A percentile compares a stretch with the other conserved stretches of the same genome.
Conservation (phyloP, 2,113 vertebrate species). For the Polypterus bichir region DNA sequence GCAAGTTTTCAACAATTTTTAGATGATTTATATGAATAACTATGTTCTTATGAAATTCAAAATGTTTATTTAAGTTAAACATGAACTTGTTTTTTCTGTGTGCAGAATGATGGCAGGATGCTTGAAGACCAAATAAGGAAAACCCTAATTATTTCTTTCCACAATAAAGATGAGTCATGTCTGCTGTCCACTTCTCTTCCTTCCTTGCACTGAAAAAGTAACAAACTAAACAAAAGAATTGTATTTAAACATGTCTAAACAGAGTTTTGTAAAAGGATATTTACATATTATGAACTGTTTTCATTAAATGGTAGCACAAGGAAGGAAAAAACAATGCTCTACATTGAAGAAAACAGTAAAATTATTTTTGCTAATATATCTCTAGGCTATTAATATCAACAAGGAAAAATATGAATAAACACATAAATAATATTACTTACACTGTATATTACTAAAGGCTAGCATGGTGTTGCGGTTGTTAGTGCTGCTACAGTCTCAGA, state of each 20-base stretch:
- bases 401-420: too few relatives aligned
- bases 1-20: too few relatives aligned
- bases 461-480: too few relatives aligned
- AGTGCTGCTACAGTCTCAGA: too few relatives aligned
- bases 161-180: not conserved
- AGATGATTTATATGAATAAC: too few relatives aligned
- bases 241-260: too few relatives aligned
- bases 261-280: not conserved
- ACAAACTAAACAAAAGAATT: too few relatives aligned
- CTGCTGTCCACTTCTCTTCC: not conserved
- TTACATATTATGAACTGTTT: not conserved
- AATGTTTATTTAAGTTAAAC: conserved; percentile 8
- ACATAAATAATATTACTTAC: too few relatives aligned
- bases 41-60: too few relatives aligned
- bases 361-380: not conserved
- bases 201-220: too few relatives aligned
- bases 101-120: conserved; percentile 28
- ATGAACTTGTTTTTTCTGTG: conserved; percentile 18
- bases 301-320: not conserved
- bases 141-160: conserved; percentile 26
- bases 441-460: too few relatives aligned
- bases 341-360: not conserved
- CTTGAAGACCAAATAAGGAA: conserved; percentile 57
- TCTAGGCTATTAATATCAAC: not conserved
- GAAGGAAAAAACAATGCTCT: too few relatives aligned